Base-by-base conservation (phyloP, 1,140 invertebrate genomes). In the Drosophila kepulauana region DNA sequence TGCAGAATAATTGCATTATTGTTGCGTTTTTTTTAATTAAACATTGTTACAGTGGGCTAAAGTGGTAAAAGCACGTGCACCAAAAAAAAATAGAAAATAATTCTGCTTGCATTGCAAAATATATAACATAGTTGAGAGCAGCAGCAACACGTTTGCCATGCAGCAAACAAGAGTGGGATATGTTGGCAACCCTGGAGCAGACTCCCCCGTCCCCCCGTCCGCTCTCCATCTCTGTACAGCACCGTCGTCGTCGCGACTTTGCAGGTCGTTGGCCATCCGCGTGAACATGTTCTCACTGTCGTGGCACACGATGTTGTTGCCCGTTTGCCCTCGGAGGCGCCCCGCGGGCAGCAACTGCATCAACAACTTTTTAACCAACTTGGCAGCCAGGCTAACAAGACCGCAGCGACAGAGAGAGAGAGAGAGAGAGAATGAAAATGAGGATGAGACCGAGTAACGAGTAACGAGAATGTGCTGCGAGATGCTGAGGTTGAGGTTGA, bases 301-400 rank as follows among this genome's bases (percentile, higher is more conserved):
- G 48, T 33, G 20, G 20, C 20, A 25, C 20, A 25, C 20, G 20
- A 25, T 25, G 20, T 8, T 8, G 33, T 8, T 33, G 35, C 7
- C 35, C 35, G 7, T 10, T 8, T 10, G 35, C 35, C 7, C 35
- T 10, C 6, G 33, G 30, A 16, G 52, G 52, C 62, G 38, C 52
- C 64, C 71, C 57, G 41, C 69, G 66, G 66, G 56, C 57, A 73
- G 75, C 72, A 82, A 87, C 77, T 82, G 72, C 84, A 87, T 87
- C 84, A 87, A 87, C 80, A 87, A 87, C 84, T 87, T 87, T 87
- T 87, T 88, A 87, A 88, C 84, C 80, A 87, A 87, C 84, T 87
- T 88, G 84, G 69, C 84, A 81, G 82, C 62, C 74, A 74, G 82
- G 79, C 82, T 85, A 85, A 85, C 82, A 80, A 80, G 84, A 87